Percentiles rank a stretch among this genome's conserved stretches.
phyloP scores from a whole-genome alignment of 2,888 invertebrate species.

The Drosophila pegasa region DNA sequence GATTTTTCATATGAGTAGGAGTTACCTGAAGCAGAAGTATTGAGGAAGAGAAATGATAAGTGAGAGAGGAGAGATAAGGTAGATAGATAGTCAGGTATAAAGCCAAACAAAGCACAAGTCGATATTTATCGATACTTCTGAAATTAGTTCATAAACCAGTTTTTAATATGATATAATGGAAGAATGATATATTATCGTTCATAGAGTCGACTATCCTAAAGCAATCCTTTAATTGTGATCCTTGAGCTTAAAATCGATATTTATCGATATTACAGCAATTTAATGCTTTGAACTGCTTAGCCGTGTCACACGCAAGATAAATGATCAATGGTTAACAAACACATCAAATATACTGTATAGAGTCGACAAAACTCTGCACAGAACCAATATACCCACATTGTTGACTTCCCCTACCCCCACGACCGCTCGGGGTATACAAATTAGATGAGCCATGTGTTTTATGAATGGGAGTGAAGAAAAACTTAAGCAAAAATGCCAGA shows the following conservation, averaged over 20 bases:
- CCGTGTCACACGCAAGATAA: not conserved
- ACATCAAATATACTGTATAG: not conserved
- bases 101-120: not conserved
- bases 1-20: not conserved
- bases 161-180: too few species aligned
- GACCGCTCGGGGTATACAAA: conserved; percentile 12
- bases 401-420: not conserved
- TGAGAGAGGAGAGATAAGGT: not conserved
- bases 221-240: not conserved
- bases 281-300: not conserved
- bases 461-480: conserved; percentile 62
- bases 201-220: too few species aligned
- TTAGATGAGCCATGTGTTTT: conserved; percentile 63
- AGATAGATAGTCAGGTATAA: not conserved
- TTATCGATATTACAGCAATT: not conserved
- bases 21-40: not conserved
- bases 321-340: not conserved
- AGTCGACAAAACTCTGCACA: not conserved
- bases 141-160: too few species aligned
- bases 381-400: not conserved
- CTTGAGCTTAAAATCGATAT: not conserved
- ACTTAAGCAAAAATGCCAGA: conserved; percentile 23
- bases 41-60: rapidly evolving
- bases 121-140: not conserved
- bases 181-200: too few species aligned